Base-by-base conservation (phyloP, 2,797 vertebrate species). In the Rhadinocentrus ornatus region DNA sequence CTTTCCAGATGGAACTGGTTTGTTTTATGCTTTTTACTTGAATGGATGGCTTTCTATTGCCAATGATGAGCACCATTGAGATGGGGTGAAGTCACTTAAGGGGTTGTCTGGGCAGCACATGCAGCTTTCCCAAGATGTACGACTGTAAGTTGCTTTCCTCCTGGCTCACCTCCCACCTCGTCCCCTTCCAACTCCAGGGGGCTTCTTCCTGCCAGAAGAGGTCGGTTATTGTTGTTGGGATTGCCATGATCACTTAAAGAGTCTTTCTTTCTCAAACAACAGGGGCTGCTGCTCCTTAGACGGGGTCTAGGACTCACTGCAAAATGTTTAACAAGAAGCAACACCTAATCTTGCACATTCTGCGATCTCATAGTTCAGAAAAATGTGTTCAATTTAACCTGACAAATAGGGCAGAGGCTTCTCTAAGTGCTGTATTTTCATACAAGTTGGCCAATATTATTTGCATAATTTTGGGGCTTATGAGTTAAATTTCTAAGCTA, bases 71-170 rank as follows among this genome's bases (percentile, higher is more conserved):
- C 85, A 84, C 84, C 87, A 74, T 67, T 83, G 79, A 91, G 82
- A 88, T 83, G 84, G 84, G 87, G 84, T 81, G 76, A 87, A 81
- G 88, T 87, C 86, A 89, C 85, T 92, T 78, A 85, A 90, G 78
- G 66, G 78, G 78, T 79, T 85, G 86, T 86, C 88, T 91, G 88
- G 85, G 78, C 87, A 92, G 81, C 81, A 80, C 81, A 86, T 88
- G 85, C 85, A 82, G 78, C 78, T 79, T 86, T 80, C 70, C 85
- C 71, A 76, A 91, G 85, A 92, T 77, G 77, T 84, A 86, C 64
- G 71, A 89, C 90, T 78, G 18, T 88, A 87, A 84, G 70, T 75
- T 87, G 85, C 79, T 79, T 76, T 62, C 69, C 72, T 59, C 81
- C 80, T 69, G 81, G 77, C 77, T 67, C 73, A 67, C 62, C 79